Evolutionary conservation across 2,113 vertebrate species (phyloP), one percentile per base, ranked within the genome.

Genomic region (Phainopepla nitens): DNA sequence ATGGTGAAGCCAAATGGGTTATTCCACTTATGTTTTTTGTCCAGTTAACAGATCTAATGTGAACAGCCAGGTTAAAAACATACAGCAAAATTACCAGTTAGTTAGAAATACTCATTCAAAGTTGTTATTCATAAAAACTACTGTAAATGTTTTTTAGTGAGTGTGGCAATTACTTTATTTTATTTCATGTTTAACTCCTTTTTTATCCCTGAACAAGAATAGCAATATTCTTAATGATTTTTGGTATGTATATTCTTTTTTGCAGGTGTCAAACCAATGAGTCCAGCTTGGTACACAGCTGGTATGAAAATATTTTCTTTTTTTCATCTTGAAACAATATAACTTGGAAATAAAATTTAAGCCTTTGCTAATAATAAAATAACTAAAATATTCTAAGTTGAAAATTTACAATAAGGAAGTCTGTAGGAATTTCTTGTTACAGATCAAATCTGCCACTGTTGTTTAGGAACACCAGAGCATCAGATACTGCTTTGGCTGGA

Each of bases 261-360:
- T 97, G 39, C 96, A 99, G 99, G 99, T 97, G 96, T 98, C 84
- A 97, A 96, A 94, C 98, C 99, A 87, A 98, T 96, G 53, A 98
- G 97, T 91, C 99, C 99, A 9, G 91, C 97, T 28, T 99, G 99
- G 99, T 99, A 99, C 97, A 98, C 97, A 13, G 94, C 98, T 60
- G 98, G 99, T 99, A 98, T 98, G 98, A 97, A 80, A 50, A 44
- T n/a, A 47, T n/a, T 81, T 39, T 73, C 22, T 88, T 89, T 89
- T 58, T 77, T 68, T 33, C 31, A 50, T 35, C 45, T 56, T 75
- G 15, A 73, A 73, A 31, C 11, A 16, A 41, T 79, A 8, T 69
- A 13, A 47, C 27, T 81, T 82, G 35, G 36, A 78, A 60, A 61
- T 76, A 22, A 8, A 68, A 42, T 47, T 73, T 62, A 66, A 75